Evolutionary conservation across 2,113 vertebrate species (phyloP).

Genomic region (Cyrtonyx montezumae): DNA sequence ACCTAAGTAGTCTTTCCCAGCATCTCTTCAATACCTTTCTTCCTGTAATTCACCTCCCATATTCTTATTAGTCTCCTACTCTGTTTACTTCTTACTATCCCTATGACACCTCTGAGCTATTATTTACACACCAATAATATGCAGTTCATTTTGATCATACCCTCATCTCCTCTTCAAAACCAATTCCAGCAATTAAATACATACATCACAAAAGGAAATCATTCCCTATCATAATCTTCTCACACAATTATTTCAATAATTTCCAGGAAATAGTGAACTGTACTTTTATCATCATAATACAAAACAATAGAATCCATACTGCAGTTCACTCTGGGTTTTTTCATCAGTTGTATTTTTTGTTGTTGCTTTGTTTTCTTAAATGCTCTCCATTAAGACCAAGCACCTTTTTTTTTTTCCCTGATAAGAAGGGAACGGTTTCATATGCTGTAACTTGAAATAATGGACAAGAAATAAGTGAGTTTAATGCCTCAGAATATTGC

Average conservation of each 20-base stretch:
- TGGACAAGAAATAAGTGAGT: not conserved
- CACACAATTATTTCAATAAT: not conserved
- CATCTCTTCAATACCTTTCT: fast-evolving
- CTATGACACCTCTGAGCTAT: not conserved
- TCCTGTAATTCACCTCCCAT: not conserved
- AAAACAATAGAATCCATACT: not conserved
- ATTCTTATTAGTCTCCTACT: not conserved
- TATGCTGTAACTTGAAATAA: not conserved
- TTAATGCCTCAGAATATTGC: not conserved
- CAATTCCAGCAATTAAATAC: constrained; percentile 23
- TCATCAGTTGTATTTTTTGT: no score
- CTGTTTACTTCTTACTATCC: not conserved
- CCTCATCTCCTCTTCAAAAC: not conserved
- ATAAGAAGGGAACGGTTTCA: not conserved
- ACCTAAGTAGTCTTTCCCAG: not conserved
- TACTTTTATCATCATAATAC: not conserved
- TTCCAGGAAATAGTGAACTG: not conserved
- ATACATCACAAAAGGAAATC: constrained; percentile 11
- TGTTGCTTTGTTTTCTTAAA: no score
- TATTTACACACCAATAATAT: not conserved
- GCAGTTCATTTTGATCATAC: not conserved
- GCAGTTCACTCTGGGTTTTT: not conserved
- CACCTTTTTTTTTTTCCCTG: not conserved
- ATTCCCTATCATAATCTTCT: not conserved
- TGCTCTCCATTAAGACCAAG: not conserved